A percentile compares a stretch with the other conserved stretches of the same genome.
Evolutionary conservation across 2,113 vertebrate species (phyloP).

Genomic region (Pyrgilauda ruficollis): DNA sequence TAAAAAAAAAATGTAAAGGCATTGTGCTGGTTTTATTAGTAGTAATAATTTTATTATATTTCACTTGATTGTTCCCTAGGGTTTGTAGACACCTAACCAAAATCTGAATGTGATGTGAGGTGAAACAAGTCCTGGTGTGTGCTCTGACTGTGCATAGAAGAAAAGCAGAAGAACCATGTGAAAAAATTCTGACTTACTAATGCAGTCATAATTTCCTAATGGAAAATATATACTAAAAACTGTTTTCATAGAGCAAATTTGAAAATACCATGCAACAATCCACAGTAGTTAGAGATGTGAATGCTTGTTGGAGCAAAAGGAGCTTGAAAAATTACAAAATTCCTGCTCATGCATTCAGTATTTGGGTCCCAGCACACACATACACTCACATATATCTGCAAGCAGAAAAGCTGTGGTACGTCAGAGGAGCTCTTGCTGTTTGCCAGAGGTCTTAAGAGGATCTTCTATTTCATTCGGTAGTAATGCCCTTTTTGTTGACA

Average conservation of each 20-base stretch:
- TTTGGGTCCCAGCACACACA: neutral
- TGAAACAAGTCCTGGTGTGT: neutral
- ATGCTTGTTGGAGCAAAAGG: neutral
- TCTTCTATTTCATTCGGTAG: slow-evolving; percentile 80
- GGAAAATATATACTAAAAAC: neutral
- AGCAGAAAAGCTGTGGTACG: neutral
- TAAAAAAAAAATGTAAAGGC: neutral
- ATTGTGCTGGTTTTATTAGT: neutral
- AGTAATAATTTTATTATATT: neutral
- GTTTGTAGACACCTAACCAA: neutral
- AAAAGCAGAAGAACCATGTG: neutral
- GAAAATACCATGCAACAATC: neutral
- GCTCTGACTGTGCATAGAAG: neutral
- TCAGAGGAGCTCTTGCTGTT: slow-evolving; percentile 61
- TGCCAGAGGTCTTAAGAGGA: slow-evolving; percentile 76
- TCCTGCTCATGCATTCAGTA: neutral
- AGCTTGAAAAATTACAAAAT: neutral
- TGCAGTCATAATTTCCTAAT: neutral
- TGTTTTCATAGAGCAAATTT: neutral
- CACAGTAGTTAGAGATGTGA: neutral
- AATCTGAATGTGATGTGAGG: neutral
- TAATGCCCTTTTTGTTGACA: slow-evolving; percentile 91
- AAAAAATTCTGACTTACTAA: neutral
- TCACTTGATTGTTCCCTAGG: neutral
- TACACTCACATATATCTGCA: neutral